Evolutionary conservation across 2,888 invertebrate species (phyloP).

Genomic region (Thymelicus acteon): DNA sequence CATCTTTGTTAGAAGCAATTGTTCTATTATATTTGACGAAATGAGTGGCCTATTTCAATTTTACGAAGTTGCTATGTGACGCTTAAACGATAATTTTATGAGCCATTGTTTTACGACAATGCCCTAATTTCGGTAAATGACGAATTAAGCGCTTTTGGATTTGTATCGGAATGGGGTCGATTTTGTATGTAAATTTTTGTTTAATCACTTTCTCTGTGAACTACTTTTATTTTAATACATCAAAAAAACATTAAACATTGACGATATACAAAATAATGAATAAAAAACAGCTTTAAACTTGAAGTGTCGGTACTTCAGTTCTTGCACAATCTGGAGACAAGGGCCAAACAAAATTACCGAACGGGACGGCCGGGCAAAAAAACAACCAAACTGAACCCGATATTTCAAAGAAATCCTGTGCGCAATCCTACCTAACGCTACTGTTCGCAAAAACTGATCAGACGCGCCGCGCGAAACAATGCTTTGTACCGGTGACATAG

Average conservation of each 20-base stretch:
- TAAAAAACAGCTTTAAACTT: neutral
- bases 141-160: constrained; percentile 25
- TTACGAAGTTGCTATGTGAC: constrained; percentile 41
- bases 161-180: constrained; percentile 12
- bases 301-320: neutral
- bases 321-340: constrained; percentile 26
- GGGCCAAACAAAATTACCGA: constrained; percentile 53
- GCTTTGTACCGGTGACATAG: constrained; percentile 51
- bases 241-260: too few species aligned
- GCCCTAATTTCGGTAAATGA: constrained; percentile 48
- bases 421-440: constrained; percentile 58
- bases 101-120: constrained; percentile 45
- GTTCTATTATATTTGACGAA: constrained; percentile 47
- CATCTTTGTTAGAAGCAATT: constrained; percentile 41
- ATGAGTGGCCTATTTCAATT: constrained; percentile 47
- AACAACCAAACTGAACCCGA: constrained; percentile 60
- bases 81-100: constrained; percentile 26
- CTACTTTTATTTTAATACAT: neutral
- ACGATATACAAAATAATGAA: neutral
- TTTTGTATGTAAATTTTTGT: constrained; percentile 19
- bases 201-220: neutral
- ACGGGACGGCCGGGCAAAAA: constrained; percentile 55
- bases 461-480: constrained; percentile 46
- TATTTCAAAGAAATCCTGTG: constrained; percentile 67
- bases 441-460: constrained; percentile 61